Conservation (phyloP, 2,888 invertebrate genomes). For the Meteorus cinctellus region DNA sequence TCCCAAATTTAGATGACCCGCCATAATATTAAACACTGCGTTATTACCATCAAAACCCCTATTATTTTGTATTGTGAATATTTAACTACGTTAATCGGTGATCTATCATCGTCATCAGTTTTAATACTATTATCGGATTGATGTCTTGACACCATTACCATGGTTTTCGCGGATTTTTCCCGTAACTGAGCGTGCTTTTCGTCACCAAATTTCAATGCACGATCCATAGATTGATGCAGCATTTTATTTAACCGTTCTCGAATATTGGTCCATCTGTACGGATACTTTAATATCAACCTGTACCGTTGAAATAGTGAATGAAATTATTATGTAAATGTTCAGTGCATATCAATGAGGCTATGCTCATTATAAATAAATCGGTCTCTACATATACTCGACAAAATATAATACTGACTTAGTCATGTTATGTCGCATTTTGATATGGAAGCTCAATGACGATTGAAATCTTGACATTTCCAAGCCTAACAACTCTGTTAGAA, state of each 20-base stretch:
- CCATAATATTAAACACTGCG: constrained; percentile 24
- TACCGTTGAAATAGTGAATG: not conserved
- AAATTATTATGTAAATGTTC: not conserved
- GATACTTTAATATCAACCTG: constrained; percentile 54
- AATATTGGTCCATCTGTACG: constrained; percentile 28
- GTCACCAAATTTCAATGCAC: constrained; percentile 50
- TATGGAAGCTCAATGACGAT: constrained; percentile 52
- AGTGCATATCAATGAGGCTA: not conserved
- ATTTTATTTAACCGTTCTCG: constrained; percentile 47
- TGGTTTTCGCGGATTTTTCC: constrained; percentile 21
- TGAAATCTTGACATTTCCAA: constrained; percentile 60
- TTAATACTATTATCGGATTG: not conserved
- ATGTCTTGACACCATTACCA: not conserved
- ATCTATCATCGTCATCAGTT: not conserved
- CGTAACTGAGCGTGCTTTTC: constrained; percentile 50
- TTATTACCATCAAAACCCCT: constrained; percentile 1
- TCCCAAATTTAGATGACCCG: not conserved
- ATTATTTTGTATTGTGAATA: constrained; percentile 23
- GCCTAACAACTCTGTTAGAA: constrained; percentile 62
- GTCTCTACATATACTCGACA: not conserved
- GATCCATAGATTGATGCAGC: constrained; percentile 46
- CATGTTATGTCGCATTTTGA: constrained; percentile 52
- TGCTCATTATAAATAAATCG: not conserved
- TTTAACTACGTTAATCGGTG: not conserved
- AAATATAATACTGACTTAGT: constrained; percentile 53